phyloP scores from a whole-genome alignment of 2,113 vertebrate species.

The Sorex fumeus region DNA sequence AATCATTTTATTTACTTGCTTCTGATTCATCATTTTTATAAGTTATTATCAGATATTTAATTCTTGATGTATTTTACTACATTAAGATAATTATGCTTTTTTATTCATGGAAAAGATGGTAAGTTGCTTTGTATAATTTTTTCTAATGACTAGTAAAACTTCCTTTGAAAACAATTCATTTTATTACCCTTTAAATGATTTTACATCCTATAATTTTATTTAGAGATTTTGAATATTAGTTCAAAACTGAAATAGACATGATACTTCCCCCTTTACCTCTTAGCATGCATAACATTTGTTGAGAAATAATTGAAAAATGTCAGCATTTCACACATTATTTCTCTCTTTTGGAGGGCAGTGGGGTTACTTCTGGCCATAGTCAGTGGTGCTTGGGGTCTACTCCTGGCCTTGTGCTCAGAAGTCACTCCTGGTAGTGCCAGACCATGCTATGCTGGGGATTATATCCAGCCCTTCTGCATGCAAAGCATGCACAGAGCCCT shows the following conservation, averaged over 20 bases:
- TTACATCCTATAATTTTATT: not conserved
- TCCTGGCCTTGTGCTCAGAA: no score
- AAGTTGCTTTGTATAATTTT: not conserved
- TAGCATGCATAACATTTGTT: not conserved
- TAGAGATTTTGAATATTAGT: constrained; percentile 16
- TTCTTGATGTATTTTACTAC: not conserved
- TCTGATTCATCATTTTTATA: not conserved
- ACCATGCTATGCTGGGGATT: no score
- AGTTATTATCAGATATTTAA: not conserved
- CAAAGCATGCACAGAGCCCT: no score
- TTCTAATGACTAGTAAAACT: not conserved
- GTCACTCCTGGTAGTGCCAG: no score
- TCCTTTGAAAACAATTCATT: not conserved
- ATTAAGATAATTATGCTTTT: not conserved
- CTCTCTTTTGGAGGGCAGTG: not conserved
- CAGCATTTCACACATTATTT: not conserved
- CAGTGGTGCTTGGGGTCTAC: no score
- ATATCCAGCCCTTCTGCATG: no score
- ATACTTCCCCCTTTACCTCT: not conserved
- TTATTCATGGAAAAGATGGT: not conserved
- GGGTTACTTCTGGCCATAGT: no score
- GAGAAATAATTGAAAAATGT: not conserved
- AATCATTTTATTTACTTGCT: not conserved
- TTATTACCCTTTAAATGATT: not conserved
- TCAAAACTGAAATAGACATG: not conserved